phyloP scores from a whole-genome alignment of 2,888 invertebrate species.

The Serrognathus titanus region DNA sequence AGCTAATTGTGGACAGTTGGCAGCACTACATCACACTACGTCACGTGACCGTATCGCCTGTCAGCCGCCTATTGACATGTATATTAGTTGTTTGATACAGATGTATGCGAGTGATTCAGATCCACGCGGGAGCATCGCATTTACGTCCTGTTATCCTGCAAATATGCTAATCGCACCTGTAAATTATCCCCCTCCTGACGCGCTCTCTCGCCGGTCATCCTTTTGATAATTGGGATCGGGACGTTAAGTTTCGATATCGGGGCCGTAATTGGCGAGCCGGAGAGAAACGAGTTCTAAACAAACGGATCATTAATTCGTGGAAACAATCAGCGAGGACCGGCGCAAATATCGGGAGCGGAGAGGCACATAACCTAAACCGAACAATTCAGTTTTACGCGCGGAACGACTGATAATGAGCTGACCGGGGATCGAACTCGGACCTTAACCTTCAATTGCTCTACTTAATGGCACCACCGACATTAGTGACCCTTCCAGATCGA shows the following conservation, averaged over 20 bases:
- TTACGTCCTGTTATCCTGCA: conserved; percentile 13
- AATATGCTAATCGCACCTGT: conserved; percentile 15
- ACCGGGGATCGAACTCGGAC: not conserved
- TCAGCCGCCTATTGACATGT: conserved; percentile 39
- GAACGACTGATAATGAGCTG: conserved; percentile 9
- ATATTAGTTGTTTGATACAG: conserved; percentile 39
- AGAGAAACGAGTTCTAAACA: not conserved
- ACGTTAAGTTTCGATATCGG: not conserved
- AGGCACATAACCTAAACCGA: not conserved
- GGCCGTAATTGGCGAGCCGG: no score
- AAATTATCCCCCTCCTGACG: conserved; percentile 1
- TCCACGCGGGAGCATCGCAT: not conserved
- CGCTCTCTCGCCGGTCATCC: no score
- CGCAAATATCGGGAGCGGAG: not conserved
- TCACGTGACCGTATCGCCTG: conserved; percentile 33
- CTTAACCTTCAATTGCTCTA: conserved; percentile 12
- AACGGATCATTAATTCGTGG: not conserved
- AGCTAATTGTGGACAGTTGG: conserved; percentile 45
- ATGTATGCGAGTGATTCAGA: conserved; percentile 23
- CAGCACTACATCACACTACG: conserved; percentile 32
- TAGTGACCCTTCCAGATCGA: conserved; percentile 15
- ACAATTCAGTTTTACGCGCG: conserved; percentile 13
- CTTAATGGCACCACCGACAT: conserved; percentile 14
- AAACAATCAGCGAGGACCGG: not conserved
- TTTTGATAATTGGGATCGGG: not conserved